These are phyloP conservation scores for Ochropleura leucogaster DNA, from an alignment of 2,888 invertebrate species.

Conservation along the genomic window DNA sequence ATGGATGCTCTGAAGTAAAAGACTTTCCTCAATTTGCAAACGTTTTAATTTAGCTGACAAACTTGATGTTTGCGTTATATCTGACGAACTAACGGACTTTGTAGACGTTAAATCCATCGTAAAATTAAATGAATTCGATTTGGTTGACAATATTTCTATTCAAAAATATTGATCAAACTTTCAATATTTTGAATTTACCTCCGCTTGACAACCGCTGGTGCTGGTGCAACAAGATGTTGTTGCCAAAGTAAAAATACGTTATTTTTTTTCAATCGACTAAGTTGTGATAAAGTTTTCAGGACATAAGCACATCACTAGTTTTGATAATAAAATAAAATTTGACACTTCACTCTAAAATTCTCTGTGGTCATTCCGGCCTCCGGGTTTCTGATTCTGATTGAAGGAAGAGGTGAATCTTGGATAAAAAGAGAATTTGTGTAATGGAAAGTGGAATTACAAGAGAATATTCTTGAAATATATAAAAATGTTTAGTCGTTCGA, in stretches of 20 bases:
- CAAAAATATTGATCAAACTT: conserved; percentile 60
- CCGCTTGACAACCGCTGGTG: conserved; percentile 33
- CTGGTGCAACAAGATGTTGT: background rate
- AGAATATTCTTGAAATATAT: conserved; percentile 52
- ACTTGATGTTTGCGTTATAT: conserved; percentile 45
- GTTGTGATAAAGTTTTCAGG: no score
- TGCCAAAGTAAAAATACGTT: conserved; percentile 19
- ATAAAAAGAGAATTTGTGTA: conserved; percentile 53
- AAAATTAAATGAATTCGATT: background rate
- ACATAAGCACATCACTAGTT: background rate
- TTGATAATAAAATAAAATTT: background rate
- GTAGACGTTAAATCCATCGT: conserved; percentile 43
- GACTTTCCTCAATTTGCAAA: conserved; percentile 83
- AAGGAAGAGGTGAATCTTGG: conserved; percentile 29
- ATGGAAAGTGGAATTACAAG: conserved; percentile 67
- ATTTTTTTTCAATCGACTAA: background rate
- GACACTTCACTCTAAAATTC: conserved; percentile 31
- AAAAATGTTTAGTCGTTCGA: conserved; percentile 87
- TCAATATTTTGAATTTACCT: conserved; percentile 47
- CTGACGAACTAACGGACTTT: conserved; percentile 32
- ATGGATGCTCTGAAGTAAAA: conserved; percentile 70
- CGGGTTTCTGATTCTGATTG: conserved; percentile 12
- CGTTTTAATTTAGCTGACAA: conserved; percentile 77
- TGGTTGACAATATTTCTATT: background rate
- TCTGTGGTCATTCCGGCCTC: background rate